Evolutionary conservation across 2,113 vertebrate genomes (phyloP), one percentile per base, ranked within the genome.

Genomic region (Ictalurus punctatus): DNA sequence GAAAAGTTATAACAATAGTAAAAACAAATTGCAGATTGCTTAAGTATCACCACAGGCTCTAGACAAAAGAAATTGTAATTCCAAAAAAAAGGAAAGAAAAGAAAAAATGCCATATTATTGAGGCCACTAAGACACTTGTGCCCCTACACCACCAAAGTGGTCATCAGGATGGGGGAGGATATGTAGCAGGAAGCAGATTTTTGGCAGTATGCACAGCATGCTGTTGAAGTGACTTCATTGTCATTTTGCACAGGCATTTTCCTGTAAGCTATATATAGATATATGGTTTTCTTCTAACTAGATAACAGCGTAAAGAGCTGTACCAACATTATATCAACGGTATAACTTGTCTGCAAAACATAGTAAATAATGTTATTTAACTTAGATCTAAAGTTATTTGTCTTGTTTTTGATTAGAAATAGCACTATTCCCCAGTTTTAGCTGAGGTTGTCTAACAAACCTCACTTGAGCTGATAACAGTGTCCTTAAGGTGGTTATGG

Each of bases 161-260:
- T 27, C 25, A 7, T 80, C 13, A n/a, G 78, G 17, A 30, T 34
- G n/a, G 17, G 27, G 58, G 30, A 23, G 56, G 80, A 37, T 13
- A 37, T 59, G 56, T 59, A 83, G 21, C 56, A 83, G 80, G n/a
- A 83, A 34, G 30, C 56, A 83, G 56, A 40, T 61, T 37, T 83
- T 61, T 83, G 56, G n/a, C n/a, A 34, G 80, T 10, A 27, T 54
- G 48, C 58, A 61, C 56, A 83, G 58, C 81, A 83, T 37, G 81
- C 34, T 83, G 34, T 63, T 83, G 5, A 83, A 83, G 58, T 83
- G 58, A 83, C 56, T 83, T 83, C 81, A 61, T 83, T 83, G 81
- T 83, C 34, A 83, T 63, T 83, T 83, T 83, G 30, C 81, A 63
- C 34, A 63, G 81, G 58, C 58, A 63, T 83, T 83, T 83, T 63